Evolutionary conservation across 37 sponge, comb jelly and placozoan genomes (phyloP).

Genomic region (Mnemiopsis leidyi): DNA sequence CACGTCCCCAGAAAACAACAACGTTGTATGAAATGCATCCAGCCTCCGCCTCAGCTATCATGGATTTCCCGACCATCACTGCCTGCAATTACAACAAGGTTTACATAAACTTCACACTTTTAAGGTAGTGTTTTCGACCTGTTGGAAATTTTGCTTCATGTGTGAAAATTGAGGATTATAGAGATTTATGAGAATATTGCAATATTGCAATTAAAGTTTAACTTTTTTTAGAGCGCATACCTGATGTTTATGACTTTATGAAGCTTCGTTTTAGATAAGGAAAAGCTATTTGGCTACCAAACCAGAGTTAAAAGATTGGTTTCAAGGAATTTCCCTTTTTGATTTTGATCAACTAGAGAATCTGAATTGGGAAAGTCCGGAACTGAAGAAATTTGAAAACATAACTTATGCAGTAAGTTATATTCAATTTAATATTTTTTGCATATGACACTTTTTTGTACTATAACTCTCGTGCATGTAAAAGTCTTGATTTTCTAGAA

Average conservation of each 20-base stretch:
- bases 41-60: background rate
- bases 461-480: no score
- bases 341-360: background rate
- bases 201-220: no score
- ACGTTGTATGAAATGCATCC: background rate
- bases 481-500: no score
- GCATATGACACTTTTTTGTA: no score
- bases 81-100: constrained; percentile 9
- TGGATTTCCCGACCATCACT: constrained; percentile 30
- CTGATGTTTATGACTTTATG: no score
- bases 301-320: background rate
- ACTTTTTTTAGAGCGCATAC: no score
- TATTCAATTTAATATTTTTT: no score
- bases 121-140: no score
- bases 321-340: background rate
- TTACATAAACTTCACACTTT: no score
- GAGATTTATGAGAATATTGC: no score
- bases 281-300: background rate
- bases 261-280: background rate
- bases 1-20: background rate
- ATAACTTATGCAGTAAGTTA: background rate
- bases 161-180: no score
- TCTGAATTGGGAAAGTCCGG: background rate
- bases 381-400: background rate
- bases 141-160: no score